A percentile compares a stretch with the other conserved stretches of the same genome.
Evolutionary conservation across 2,888 invertebrate genomes (phyloP).

Genomic region (Hirtodrosophila duncani): DNA sequence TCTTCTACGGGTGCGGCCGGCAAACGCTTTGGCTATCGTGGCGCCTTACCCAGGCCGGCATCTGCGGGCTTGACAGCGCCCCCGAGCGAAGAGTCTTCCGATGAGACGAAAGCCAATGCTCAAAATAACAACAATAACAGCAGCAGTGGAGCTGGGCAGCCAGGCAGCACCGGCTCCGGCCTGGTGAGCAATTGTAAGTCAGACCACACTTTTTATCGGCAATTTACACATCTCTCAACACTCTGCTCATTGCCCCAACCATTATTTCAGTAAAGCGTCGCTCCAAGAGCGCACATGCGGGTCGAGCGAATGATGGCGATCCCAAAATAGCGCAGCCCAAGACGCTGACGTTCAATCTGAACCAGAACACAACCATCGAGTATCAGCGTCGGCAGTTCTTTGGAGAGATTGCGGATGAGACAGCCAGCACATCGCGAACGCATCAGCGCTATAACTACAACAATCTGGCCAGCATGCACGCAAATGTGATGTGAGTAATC

Average conservation of each 20-base stretch:
- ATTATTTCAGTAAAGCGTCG: slow-evolving; percentile 75
- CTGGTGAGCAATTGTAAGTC: slow-evolving; percentile 75
- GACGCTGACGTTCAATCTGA: slow-evolving; percentile 76
- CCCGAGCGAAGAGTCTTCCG: slow-evolving; percentile 47
- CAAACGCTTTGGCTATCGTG: slow-evolving; percentile 88
- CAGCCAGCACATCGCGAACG: slow-evolving; percentile 25
- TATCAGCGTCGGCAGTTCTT: slow-evolving; percentile 76
- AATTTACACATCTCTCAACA: background rate
- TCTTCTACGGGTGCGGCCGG: slow-evolving; percentile 80
- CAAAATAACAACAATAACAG: slow-evolving; percentile 52
- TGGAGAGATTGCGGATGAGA: slow-evolving; percentile 62
- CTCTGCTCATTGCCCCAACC: background rate
- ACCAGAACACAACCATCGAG: slow-evolving; percentile 78
- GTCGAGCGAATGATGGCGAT: slow-evolving; percentile 65
- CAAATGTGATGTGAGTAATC: slow-evolving; percentile 77
- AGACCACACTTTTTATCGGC: background rate
- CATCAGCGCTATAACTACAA: slow-evolving; percentile 71
- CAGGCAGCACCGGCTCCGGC: slow-evolving; percentile 22
- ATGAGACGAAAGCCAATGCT: slow-evolving; percentile 38
- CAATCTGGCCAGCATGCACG: slow-evolving; percentile 75
- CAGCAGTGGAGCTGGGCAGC: slow-evolving; percentile 11
- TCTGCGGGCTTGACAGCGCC: slow-evolving; percentile 81
- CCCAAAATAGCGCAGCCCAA: slow-evolving; percentile 77
- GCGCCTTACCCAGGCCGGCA: slow-evolving; percentile 79
- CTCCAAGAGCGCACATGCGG: slow-evolving; percentile 78